phyloP scores from a whole-genome alignment of 2,113 vertebrate genomes.

The Amazona vittata region DNA sequence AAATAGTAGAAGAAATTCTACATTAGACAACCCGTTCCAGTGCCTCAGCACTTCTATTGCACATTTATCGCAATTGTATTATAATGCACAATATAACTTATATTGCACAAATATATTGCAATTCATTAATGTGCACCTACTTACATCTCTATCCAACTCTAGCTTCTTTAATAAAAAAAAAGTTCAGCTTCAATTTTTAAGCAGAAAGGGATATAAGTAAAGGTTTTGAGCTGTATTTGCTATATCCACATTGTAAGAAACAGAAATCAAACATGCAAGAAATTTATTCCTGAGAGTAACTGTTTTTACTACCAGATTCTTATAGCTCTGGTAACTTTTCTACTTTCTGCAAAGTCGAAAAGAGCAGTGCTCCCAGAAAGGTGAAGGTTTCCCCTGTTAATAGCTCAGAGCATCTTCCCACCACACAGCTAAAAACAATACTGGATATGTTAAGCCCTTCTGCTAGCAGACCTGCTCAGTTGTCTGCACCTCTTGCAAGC shows the following conservation, averaged over 20 bases:
- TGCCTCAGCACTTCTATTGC: neutral
- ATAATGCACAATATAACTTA: neutral
- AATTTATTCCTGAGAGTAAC: neutral
- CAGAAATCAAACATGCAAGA: neutral
- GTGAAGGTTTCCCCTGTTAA: neutral
- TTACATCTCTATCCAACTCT: neutral
- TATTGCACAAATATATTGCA: neutral
- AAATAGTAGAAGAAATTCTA: neutral
- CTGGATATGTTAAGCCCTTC: neutral
- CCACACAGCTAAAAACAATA: neutral
- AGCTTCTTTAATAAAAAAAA: neutral
- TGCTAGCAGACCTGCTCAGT: neutral
- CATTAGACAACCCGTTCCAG: neutral
- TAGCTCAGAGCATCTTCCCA: neutral
- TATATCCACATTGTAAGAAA: neutral
- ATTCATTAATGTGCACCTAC: neutral
- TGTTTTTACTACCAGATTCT: neutral
- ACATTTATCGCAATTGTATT: neutral
- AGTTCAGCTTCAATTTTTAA: neutral
- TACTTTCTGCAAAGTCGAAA: neutral
- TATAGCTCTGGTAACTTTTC: neutral
- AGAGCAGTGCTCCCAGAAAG: neutral
- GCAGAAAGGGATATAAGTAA: neutral
- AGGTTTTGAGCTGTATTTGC: neutral
- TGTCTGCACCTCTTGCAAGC: neutral